These are phyloP conservation scores for Rhea pennata DNA, from an alignment of 2,113 vertebrate genomes.

Conservation along the genomic window DNA sequence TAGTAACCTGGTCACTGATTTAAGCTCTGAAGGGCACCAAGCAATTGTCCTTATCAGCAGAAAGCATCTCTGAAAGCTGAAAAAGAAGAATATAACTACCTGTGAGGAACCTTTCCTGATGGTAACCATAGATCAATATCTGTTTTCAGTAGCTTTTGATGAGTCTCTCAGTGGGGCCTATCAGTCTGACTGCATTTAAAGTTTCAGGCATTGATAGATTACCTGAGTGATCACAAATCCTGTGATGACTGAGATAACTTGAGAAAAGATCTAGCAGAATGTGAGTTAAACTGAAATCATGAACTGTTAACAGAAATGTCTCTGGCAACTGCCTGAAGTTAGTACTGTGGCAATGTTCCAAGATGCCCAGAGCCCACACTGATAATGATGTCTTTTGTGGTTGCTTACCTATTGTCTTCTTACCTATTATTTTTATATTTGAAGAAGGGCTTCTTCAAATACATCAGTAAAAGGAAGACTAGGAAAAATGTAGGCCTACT, in stretches of 20 bases:
- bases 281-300: not conserved
- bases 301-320: not conserved
- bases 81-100: not conserved
- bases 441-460: no score
- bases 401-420: not conserved
- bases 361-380: not conserved
- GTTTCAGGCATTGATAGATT: not conserved
- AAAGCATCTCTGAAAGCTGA: slow-evolving; percentile 14
- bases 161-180: not conserved
- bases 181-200: slow-evolving; percentile 19
- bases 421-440: no score
- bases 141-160: slow-evolving; percentile 36
- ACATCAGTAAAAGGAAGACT: no score
- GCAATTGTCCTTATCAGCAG: not conserved
- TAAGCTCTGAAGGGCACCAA: slow-evolving; percentile 15
- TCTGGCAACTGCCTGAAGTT: not conserved
- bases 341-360: not conserved
- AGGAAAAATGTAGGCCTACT: no score
- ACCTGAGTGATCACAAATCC: not conserved
- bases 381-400: not conserved
- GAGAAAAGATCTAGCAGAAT: not conserved
- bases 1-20: not conserved
- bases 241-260: not conserved
- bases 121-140: not conserved
- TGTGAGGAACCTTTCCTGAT: not conserved